Conservation (phyloP, 2,113 vertebrate genomes). For the Cryptotis parvus region DNA sequence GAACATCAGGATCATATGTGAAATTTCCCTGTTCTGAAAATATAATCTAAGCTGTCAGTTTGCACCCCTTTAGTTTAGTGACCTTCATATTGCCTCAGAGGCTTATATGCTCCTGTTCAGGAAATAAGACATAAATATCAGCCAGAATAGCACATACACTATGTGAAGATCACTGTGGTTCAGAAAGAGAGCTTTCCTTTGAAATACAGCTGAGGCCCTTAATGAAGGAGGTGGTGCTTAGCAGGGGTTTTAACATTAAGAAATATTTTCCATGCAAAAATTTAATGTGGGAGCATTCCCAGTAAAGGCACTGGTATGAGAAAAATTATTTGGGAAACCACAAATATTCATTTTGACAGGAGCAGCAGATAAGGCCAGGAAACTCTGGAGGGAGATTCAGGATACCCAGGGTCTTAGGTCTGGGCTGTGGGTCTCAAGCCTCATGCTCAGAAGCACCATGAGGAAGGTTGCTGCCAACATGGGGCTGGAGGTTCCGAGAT, state of each 20-base stretch:
- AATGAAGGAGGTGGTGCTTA: neutral
- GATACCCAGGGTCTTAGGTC: neutral
- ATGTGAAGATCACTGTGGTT: neutral
- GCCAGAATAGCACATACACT: neutral
- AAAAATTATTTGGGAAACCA: constrained; percentile 28
- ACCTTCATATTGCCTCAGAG: neutral
- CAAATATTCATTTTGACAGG: neutral
- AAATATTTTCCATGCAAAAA: neutral
- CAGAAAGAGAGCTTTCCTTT: neutral
- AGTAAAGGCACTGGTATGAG: neutral
- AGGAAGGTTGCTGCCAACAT: neutral
- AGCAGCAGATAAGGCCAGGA: neutral
- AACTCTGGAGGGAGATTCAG: neutral
- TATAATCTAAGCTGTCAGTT: neutral
- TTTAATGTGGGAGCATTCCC: neutral
- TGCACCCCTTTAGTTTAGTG: neutral
- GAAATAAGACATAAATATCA: constrained; percentile 22
- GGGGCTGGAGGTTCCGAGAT: too few species aligned
- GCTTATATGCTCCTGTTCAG: neutral
- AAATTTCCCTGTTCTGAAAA: constrained; percentile 40
- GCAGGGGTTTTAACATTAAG: neutral
- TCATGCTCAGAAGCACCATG: neutral
- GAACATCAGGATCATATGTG: neutral
- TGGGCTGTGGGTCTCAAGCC: accelerated
- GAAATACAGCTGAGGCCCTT: neutral